Base-by-base conservation (phyloP, 2,113 vertebrate species). In the Calypte anna region DNA sequence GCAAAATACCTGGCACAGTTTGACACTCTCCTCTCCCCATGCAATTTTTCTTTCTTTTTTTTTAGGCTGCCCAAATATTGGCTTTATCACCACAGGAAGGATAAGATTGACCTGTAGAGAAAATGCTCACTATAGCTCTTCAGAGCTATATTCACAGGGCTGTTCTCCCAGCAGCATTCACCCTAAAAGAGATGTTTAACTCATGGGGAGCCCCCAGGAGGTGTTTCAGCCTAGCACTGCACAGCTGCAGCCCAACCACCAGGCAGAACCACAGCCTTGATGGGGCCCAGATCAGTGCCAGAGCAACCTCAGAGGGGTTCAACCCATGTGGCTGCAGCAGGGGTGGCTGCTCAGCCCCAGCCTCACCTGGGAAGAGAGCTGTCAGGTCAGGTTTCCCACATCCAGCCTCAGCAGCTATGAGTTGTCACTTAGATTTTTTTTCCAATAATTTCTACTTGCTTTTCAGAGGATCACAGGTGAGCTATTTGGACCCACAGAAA, bases 191-290 rank as follows among this genome's bases (percentile, higher is more conserved):
- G 64, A 50, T 10, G 18, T 46, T 89, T 46, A 30, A 54, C 50
- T 28, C 23, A 16, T 38, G 13, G 22, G 53, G 63, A 91, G 17
- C 7, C 14, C 68, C 55, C 0, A 15, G 46, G 25, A 48, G 15
- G 18, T n/a, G 16, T 69, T 69, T 73, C 55, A 69, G 62, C 50
- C 63, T 44, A 36, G 14, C 9, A 17, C 28, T 7, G 3, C 2
- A 0, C 48, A 57, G 55, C 51, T 51, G 30, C 69, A 87, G 59
- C 22, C 69, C 43, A 70, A 30, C 21, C 40, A 15, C 15, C 0
- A 0, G 15, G 25, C 53, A 38, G 77, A 36, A 68, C 46, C 19
- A 0, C 0, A 0, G 36, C 19, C 2, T 0, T 1, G 2, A 5
- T 19, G 55, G 25, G 82, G 61, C 53, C 1, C 2, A 51, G 55